A percentile compares a stretch with the other conserved stretches of the same genome.
Evolutionary conservation across 2,888 invertebrate species (phyloP).

Genomic region (Caenorhabditis doughertyi): DNA sequence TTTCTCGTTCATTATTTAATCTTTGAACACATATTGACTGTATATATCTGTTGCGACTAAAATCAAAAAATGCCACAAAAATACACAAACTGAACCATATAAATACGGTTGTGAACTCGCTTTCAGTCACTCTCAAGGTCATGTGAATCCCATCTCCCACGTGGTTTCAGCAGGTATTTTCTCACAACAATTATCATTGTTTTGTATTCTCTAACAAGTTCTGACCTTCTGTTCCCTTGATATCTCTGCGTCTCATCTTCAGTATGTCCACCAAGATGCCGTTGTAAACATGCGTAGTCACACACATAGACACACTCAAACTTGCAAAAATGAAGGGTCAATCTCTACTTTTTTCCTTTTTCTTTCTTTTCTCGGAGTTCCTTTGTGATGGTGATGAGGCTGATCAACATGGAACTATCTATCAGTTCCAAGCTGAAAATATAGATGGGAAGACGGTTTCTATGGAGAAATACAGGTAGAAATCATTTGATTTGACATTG

Average conservation of each 20-base stretch:
- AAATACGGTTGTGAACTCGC: neutral
- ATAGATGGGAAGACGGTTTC: conserved; percentile 91
- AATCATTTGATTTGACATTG: neutral
- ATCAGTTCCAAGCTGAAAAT: conserved; percentile 86
- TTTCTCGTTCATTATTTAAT: too few relatives aligned
- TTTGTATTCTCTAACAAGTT: conserved; percentile 11
- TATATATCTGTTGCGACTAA: too few relatives aligned
- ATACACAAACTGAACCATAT: neutral
- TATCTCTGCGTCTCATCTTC: conserved; percentile 34
- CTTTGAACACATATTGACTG: too few relatives aligned
- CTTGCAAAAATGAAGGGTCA: conserved; percentile 33
- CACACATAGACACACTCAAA: too few relatives aligned
- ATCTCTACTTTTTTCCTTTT: conserved; percentile 12
- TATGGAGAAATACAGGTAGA: conserved; percentile 88
- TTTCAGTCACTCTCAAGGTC: neutral
- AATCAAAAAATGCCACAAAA: neutral
- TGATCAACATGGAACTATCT: conserved; percentile 66
- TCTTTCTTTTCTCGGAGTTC: conserved; percentile 1
- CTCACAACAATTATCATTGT: conserved; percentile 25
- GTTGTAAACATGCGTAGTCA: conserved; percentile 47
- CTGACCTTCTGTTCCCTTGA: conserved; percentile 30
- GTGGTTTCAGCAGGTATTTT: conserved; percentile 11
- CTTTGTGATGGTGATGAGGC: conserved; percentile 33
- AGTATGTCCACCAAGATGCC: conserved; percentile 19
- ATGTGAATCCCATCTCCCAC: conserved; percentile 10